Evolutionary conservation across 2,797 vertebrate species (phyloP), one percentile per base, ranked within the genome.

Genomic region (Gobionotothen gibberifrons): DNA sequence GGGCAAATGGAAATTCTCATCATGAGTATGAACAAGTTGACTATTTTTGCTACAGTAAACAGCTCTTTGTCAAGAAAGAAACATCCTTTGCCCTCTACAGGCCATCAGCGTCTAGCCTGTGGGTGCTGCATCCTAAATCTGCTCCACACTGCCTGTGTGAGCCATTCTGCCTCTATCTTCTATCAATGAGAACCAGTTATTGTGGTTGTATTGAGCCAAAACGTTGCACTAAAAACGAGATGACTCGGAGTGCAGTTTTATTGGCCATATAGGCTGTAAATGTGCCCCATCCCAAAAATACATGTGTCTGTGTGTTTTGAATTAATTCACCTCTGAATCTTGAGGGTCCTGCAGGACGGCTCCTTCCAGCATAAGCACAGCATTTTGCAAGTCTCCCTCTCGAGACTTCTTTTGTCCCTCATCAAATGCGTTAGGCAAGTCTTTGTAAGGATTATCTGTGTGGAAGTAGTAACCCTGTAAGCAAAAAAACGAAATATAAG

Each of bases 391-490:
- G 84, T 99, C 97, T 61, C 98, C 98, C 82, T 98, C 97, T 69
- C 96, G 96, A 73, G 97, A 94, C 87, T 97, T 97, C 89, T 96
- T 96, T 62, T 96, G 87, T 49, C 97, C 98, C 90, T 99, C 97
- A 71, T 98, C 97, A 92, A 99, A 99, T 7, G 97, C 96, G 55
- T 96, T 98, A 26, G 97, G 95, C 92, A 96, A 96, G 83, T 99
- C 98, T 93, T 97, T 98, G 92, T 97, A 99, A 56, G 98, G 98
- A 88, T 99, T 99, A 87, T 99, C 98, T 29, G 97, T 99, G 87
- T 99, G 97, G 92, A 99, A 99, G 94, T 98, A 99, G 94, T 99
- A 99, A 76, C 98, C 98, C 98, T 99, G 89, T 74, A 75, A 93
- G 64, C 82, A 55, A 90, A 76, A 76, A 83, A 83, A 29, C 77